phyloP scores from a whole-genome alignment of 1,140 invertebrate genomes.

The Eupristina koningsbergeri region DNA sequence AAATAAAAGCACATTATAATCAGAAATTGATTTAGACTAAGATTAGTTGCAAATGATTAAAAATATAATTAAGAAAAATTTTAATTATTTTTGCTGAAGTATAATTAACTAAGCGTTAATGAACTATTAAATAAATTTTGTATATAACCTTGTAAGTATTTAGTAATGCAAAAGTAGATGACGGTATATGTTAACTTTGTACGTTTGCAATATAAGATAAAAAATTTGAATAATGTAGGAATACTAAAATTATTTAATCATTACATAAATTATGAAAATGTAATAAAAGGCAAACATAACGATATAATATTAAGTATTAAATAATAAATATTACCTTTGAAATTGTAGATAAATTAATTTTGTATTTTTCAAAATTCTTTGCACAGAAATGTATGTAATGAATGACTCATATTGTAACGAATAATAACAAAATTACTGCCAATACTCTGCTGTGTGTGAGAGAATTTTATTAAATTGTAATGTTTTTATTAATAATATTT shows the following conservation, averaged over 20 bases:
- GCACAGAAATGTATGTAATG: too few species aligned
- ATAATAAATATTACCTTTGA: not conserved
- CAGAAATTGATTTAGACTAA: conserved; percentile 35
- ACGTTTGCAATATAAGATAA: conserved; percentile 36
- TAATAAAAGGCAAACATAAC: conserved; percentile 19
- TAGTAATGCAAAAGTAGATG: conserved; percentile 14
- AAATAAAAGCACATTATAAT: conserved; percentile 42
- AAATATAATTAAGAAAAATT: conserved; percentile 25
- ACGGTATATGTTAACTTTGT: conserved; percentile 41
- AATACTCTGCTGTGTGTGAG: too few species aligned
- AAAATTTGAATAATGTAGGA: not conserved
- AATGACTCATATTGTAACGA: too few species aligned
- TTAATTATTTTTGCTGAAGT: conserved; percentile 21
- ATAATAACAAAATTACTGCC: too few species aligned
- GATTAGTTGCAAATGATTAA: conserved; percentile 18
- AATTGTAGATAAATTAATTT: not conserved
- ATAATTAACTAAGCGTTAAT: conserved; percentile 42
- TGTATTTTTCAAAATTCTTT: not conserved
- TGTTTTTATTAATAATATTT: too few species aligned
- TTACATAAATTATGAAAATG: not conserved
- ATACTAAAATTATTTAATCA: too few species aligned
- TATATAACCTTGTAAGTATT: conserved; percentile 44
- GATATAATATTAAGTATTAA: not conserved
- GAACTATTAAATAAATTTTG: conserved; percentile 34
- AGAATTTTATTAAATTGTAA: too few species aligned